Evolutionary conservation across 2,113 vertebrate genomes (phyloP), one percentile per base, ranked within the genome.

Genomic region (Poeciliopsis turrubarensis): DNA sequence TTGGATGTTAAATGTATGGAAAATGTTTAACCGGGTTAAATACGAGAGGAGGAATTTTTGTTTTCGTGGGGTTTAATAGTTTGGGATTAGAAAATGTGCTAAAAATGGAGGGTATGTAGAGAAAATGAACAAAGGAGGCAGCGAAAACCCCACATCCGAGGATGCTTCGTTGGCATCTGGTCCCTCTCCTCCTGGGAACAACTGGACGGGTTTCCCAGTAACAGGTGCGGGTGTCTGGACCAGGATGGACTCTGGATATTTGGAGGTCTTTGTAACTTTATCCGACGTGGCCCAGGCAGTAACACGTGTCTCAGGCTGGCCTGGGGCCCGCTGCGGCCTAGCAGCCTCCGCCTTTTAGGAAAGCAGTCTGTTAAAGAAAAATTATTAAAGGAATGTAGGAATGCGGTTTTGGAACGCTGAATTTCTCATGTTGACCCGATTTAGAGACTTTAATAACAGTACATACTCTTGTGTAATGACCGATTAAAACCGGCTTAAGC

Each of bases 231-330:
- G 60, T 3, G 63, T 30, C 29, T 0, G 74, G 73, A 27, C 3
- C 5, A 0, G 26, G n/a, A 65, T 73, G 25, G 65, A 51, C 34
- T 17, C 32, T 8, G 73, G 17, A 80, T 87, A 89, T 91, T 89
- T 84, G 39, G 67, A 37, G 29, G 54, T 85, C 78, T 90, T 84
- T 77, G 88, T 89, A 91, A 92, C 90, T 90, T 92, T 74, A 94
- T 63, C 78, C 84, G 84, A 89, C 89, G 88, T 90, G 93, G 92
- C 91, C 77, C 72, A 68, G 5, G 51, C 73, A 68, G 79, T 75
- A 94, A 94, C 94, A 95, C 94, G 94, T 95, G 94, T 95, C 92
- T 72, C 51, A 57, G 70, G 19, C 71, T 85, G 86, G 91, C 92
- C 82, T 79, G 70, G 72, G 73, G 86, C 90, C 89, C 86, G 81